These are phyloP conservation scores for Galeopterus variegatus DNA, from an alignment of 2,113 vertebrate species.

Conservation along the genomic window DNA sequence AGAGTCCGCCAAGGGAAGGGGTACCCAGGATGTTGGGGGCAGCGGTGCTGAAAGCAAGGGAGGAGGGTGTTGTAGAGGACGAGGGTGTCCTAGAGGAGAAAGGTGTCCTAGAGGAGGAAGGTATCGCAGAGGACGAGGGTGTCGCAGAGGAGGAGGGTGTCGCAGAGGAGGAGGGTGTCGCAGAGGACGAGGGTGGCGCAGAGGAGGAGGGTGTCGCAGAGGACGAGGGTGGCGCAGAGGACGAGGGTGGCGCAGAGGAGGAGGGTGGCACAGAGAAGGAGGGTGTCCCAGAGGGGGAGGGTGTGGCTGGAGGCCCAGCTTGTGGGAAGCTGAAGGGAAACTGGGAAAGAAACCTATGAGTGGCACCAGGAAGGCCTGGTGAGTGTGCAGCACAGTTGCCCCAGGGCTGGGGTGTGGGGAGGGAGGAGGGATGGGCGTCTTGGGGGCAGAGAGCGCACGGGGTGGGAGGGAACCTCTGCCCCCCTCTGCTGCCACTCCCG, in stretches of 20 bases:
- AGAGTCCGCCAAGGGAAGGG: background rate
- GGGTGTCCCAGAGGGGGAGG: background rate
- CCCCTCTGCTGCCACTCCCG: no score
- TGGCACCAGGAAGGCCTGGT: background rate
- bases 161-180: no score
- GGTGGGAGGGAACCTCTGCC: background rate
- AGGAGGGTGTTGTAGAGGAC: no score
- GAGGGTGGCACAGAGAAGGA: no score
- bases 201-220: background rate
- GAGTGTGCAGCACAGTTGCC: background rate
- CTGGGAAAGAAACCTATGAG: background rate
- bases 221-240: background rate
- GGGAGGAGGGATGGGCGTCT: rapidly evolving
- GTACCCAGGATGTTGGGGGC: background rate
- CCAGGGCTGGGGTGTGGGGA: background rate
- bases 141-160: no score
- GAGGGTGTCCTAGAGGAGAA: no score
- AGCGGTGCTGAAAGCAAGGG: background rate
- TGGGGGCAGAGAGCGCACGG: rapidly evolving
- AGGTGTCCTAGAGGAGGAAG: no score
- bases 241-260: no score
- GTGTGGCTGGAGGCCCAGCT: background rate
- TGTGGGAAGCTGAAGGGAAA: background rate
- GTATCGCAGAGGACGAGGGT: background rate
- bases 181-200: no score